Evolutionary conservation across 2,113 vertebrate species (phyloP).

Genomic region (Microcebus jonahi): DNA sequence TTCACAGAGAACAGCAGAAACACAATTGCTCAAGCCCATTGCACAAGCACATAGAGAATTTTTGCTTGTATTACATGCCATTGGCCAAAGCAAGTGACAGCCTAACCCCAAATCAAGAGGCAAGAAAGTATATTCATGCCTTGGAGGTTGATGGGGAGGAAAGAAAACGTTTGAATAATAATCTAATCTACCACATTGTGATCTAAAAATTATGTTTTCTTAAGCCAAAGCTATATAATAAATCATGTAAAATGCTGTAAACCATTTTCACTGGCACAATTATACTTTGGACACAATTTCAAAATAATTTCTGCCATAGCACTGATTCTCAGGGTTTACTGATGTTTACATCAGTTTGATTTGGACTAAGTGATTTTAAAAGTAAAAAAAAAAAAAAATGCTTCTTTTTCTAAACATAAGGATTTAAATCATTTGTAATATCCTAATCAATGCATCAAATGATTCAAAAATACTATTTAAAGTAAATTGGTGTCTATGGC

Average conservation of each 20-base stretch:
- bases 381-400: background rate
- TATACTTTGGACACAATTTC: background rate
- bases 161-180: background rate
- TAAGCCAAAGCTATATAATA: background rate
- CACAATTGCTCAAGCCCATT: background rate
- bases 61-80: background rate
- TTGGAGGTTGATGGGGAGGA: background rate
- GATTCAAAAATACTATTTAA: background rate
- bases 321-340: background rate
- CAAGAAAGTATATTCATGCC: fast-evolving
- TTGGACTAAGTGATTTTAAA: background rate
- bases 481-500: background rate
- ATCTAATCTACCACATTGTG: background rate
- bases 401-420: background rate
- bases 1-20: background rate
- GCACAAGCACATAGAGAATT: background rate
- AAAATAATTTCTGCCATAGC: background rate
- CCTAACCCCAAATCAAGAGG: background rate
- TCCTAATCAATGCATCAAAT: background rate
- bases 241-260: background rate
- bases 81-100: background rate
- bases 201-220: background rate
- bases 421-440: background rate
- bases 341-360: background rate
- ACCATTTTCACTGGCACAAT: background rate